Percentiles rank a stretch among this genome's conserved stretches.
These are phyloP conservation scores for Idaea dimidiata DNA, from an alignment of 2,888 invertebrate genomes.

Conservation along the genomic window DNA sequence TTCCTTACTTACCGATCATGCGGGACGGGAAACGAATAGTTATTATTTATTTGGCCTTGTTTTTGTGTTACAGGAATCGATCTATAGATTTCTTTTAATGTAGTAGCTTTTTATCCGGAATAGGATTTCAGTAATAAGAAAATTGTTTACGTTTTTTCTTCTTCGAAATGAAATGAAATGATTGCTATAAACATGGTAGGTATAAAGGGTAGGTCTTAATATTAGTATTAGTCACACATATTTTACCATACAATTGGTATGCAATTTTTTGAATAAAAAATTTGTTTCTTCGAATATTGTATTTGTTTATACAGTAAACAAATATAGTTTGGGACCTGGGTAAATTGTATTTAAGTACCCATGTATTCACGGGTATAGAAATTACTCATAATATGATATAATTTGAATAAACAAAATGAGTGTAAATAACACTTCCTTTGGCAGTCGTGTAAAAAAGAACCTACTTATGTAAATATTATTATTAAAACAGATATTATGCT, in stretches of 20 bases:
- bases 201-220: no score
- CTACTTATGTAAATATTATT: constrained; percentile 15
- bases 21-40: neutral
- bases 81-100: neutral
- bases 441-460: no score
- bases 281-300: no score
- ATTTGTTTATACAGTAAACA: no score
- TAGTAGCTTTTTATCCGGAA: neutral
- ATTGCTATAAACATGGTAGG: no score
- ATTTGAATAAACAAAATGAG: neutral
- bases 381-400: neutral
- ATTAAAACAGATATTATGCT: no score
- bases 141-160: no score
- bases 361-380: neutral
- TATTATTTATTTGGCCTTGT: neutral
- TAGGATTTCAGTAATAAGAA: neutral
- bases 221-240: no score
- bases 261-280: no score
- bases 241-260: no score
- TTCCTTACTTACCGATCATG: neutral
- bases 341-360: neutral
- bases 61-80: neutral
- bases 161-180: no score
- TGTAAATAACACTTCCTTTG: neutral
- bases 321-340: neutral